Conservation (phyloP, 2,113 vertebrate species). For the Nymphicus hollandicus region DNA sequence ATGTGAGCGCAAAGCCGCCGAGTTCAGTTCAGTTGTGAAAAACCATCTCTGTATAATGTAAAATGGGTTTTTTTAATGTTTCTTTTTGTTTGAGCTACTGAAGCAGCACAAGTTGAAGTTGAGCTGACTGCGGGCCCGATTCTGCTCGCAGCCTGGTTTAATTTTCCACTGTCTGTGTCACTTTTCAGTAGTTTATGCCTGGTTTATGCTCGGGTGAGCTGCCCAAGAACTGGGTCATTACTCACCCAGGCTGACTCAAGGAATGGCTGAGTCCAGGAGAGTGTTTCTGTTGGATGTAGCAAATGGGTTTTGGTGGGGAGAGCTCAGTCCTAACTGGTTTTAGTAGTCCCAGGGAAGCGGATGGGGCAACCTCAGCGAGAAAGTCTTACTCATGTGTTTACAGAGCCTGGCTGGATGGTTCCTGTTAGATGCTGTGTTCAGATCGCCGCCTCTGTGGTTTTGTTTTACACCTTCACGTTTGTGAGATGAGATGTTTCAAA, state of each 20-base stretch:
- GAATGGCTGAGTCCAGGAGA: not conserved
- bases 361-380: not conserved
- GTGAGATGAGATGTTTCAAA: not conserved
- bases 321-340: not conserved
- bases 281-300: not conserved
- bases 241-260: not conserved
- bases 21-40: not conserved
- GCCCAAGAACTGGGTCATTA: not conserved
- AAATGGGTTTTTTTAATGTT: not conserved
- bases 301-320: not conserved
- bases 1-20: rapidly evolving
- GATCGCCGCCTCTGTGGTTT: not conserved
- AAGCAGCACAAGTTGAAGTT: not conserved
- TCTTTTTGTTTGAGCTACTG: not conserved
- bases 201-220: not conserved
- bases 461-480: not conserved
- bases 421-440: not conserved
- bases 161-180: rapidly evolving
- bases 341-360: not conserved
- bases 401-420: not conserved
- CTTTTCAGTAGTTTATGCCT: not conserved
- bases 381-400: not conserved
- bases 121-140: not conserved
- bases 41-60: not conserved
- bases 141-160: not conserved